phyloP scores from a whole-genome alignment of 1,140 invertebrate species.

The Aricia agestis region DNA sequence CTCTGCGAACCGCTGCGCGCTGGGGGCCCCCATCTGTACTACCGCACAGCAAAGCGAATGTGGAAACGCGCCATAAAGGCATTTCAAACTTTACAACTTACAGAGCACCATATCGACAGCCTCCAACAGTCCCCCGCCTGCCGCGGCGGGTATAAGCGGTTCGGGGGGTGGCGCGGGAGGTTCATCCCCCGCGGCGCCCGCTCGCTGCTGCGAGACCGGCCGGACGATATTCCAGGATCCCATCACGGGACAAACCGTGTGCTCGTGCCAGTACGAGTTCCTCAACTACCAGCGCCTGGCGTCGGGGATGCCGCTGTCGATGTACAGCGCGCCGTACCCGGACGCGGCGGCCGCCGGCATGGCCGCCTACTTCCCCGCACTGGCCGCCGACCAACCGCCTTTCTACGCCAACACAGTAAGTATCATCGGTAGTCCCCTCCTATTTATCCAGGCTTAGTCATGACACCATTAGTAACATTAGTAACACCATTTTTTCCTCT shows the following conservation, averaged over 20 bases:
- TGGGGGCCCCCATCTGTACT: conserved; percentile 53
- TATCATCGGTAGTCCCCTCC: conserved; percentile 35
- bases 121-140: conserved; percentile 78
- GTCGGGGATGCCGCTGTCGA: conserved; percentile 81
- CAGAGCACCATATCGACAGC: conserved; percentile 78
- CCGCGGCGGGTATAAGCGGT: conserved; percentile 72
- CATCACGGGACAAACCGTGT: conserved; percentile 92
- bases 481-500: too few species aligned
- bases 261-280: conserved; percentile 92
- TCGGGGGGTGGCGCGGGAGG: conserved; percentile 69
- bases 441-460: too few species aligned
- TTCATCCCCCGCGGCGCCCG: conserved; percentile 74
- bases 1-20: conserved; percentile 57
- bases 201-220: conserved; percentile 93
- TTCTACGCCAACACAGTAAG: conserved; percentile 90
- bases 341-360: conserved; percentile 85
- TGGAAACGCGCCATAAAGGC: conserved; percentile 70
- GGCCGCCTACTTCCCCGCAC: conserved; percentile 88
- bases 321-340: conserved; percentile 86
- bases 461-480: too few species aligned
- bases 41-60: conserved; percentile 58
- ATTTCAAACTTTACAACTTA: conserved; percentile 75
- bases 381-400: conserved; percentile 87
- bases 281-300: conserved; percentile 88
- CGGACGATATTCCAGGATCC: conserved; percentile 94